These are phyloP conservation scores for Agrochola litura DNA, from an alignment of 2,888 invertebrate genomes.

Conservation along the genomic window DNA sequence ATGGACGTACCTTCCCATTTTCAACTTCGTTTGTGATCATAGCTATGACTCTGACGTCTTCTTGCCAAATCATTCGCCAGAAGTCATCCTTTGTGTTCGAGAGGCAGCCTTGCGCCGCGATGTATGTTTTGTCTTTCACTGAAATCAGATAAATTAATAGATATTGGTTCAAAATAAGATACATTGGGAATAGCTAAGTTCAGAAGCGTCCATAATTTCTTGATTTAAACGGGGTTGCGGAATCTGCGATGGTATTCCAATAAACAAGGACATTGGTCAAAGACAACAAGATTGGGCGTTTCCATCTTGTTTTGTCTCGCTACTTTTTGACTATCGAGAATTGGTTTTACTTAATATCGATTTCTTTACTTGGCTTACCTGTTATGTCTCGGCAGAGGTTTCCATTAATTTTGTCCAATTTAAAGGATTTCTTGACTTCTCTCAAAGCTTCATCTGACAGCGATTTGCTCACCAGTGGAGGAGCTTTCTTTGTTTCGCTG, in stretches of 20 bases:
- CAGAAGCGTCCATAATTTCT: background rate
- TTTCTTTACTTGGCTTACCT: slow-evolving; percentile 66
- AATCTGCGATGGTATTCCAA: background rate
- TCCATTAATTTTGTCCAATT: slow-evolving; percentile 80
- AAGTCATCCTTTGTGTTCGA: slow-evolving; percentile 97
- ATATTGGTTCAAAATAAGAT: background rate
- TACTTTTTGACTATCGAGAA: background rate
- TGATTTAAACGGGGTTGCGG: background rate
- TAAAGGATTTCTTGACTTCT: slow-evolving; percentile 78
- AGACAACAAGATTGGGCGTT: background rate
- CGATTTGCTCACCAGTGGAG: slow-evolving; percentile 80
- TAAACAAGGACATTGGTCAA: background rate
- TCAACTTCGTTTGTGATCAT: slow-evolving; percentile 99
- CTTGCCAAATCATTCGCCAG: slow-evolving; percentile 99
- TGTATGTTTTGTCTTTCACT: slow-evolving; percentile 92
- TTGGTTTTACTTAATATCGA: background rate
- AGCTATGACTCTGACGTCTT: slow-evolving; percentile 98
- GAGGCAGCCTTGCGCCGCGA: slow-evolving; percentile 98
- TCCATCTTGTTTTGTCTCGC: background rate
- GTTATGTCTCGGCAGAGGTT: slow-evolving; percentile 72
- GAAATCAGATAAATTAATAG: slow-evolving; percentile 56
- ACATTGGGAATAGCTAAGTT: background rate
- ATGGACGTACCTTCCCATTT: slow-evolving; percentile 93
- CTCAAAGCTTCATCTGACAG: slow-evolving; percentile 82
- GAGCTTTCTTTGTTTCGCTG: slow-evolving; percentile 72